Percentiles rank a stretch among this genome's conserved stretches.
Conservation (phyloP, 2,797 vertebrate genomes). For the Limosa lapponica region DNA sequence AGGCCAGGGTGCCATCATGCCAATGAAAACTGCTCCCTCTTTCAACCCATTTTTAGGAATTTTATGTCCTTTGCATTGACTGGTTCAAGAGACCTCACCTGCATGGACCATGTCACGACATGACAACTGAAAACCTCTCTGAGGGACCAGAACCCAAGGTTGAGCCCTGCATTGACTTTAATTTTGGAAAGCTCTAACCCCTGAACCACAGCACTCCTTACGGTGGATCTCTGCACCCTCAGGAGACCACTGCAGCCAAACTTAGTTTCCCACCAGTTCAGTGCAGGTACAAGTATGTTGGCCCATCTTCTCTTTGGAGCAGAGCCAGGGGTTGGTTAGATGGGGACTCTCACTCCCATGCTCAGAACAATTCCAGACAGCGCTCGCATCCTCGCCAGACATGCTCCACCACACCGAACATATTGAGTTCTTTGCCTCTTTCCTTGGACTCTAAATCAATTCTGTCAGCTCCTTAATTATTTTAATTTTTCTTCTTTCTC, state of each 20-base stretch:
- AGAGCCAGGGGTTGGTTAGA: neutral
- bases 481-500: constrained; percentile 50
- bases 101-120: fast-evolving
- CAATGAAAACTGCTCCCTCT: neutral
- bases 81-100: neutral
- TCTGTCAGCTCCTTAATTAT: constrained; percentile 55
- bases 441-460: constrained; percentile 25
- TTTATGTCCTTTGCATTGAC: neutral
- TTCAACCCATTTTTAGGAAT: neutral
- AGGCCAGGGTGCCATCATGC: neutral
- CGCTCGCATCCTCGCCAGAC: neutral
- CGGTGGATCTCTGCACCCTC: neutral
- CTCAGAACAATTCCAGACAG: neutral
- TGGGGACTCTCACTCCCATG: fast-evolving
- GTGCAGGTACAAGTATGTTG: neutral
- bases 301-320: neutral
- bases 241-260: neutral
- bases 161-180: neutral
- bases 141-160: neutral
- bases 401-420: neutral
- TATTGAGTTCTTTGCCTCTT: neutral
- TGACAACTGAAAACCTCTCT: neutral
- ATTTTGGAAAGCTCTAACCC: neutral
- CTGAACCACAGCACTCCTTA: neutral
- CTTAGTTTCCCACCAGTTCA: neutral